Percentiles rank a stretch among this genome's conserved stretches.
Conservation (phyloP, 2,888 invertebrate species). For the Pterostichus madidus region DNA sequence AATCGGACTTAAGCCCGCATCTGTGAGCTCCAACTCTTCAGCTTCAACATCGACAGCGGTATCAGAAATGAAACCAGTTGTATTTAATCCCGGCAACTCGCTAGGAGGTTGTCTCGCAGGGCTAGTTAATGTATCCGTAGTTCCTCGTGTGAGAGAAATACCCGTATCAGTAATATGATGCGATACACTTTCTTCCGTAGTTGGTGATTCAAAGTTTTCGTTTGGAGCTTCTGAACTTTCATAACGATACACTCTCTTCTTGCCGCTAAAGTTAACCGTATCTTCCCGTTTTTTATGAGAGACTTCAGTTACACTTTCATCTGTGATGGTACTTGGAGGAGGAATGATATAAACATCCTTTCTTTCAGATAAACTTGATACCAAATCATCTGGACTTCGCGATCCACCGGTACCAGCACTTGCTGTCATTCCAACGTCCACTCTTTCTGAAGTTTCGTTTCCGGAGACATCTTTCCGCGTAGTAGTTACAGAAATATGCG, state of each 20-base stretch:
- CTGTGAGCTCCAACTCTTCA: conserved; percentile 79
- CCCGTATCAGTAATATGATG: conserved; percentile 80
- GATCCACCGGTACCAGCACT: conserved; percentile 75
- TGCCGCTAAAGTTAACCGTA: conserved; percentile 78
- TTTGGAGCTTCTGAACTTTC: conserved; percentile 75
- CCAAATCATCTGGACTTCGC: conserved; percentile 70
- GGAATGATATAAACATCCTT: conserved; percentile 75
- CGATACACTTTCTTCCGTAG: conserved; percentile 78
- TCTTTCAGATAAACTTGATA: conserved; percentile 70
- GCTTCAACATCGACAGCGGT: conserved; percentile 75
- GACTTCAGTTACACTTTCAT: conserved; percentile 70
- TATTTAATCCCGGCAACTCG: conserved; percentile 74
- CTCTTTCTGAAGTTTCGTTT: conserved; percentile 77
- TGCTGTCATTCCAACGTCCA: conserved; percentile 77
- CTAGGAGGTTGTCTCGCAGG: conserved; percentile 75
- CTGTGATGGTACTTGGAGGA: conserved; percentile 71
- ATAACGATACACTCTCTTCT: conserved; percentile 78
- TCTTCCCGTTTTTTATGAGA: conserved; percentile 77
- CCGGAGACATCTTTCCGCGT: conserved; percentile 76
- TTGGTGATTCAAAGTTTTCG: conserved; percentile 75
- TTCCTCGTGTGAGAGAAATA: conserved; percentile 79
- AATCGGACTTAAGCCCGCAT: conserved; percentile 80
- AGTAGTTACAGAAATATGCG: conserved; percentile 78
- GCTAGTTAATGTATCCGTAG: conserved; percentile 77
- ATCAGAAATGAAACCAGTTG: conserved; percentile 77